phyloP scores from a whole-genome alignment of 35 echinoderm and acorn worm genomes.

The Anneissia japonica region DNA sequence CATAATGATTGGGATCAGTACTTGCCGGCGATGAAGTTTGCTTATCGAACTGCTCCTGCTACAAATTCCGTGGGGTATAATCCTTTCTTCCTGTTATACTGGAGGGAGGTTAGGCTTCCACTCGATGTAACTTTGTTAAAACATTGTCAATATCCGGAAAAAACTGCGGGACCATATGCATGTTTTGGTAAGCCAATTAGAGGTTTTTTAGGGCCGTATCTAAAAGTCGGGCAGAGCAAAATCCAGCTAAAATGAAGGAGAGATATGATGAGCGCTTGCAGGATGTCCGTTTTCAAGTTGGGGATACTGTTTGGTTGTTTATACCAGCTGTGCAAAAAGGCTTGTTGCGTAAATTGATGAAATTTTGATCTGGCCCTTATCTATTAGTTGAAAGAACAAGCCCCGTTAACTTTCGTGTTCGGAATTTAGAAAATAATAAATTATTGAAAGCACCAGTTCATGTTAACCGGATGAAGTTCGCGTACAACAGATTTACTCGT shows the following conservation, averaged over 20 bases:
- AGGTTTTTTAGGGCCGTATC: background rate
- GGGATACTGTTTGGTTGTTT: conserved; percentile 12
- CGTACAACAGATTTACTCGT: conserved; percentile 11
- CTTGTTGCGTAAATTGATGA: conserved; percentile 12
- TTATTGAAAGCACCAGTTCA: conserved; percentile 1
- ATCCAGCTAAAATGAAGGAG: background rate
- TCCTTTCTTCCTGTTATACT: conserved; percentile 4
- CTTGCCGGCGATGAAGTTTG: conserved; percentile 6
- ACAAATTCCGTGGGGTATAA: conserved; percentile 2
- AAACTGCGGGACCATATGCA: conserved; percentile 7
- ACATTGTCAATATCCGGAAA: background rate
- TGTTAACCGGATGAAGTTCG: conserved; percentile 28
- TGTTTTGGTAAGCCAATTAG: conserved; percentile 9
- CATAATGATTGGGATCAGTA: background rate
- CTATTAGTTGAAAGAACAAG: conserved; percentile 13
- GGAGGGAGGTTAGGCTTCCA: background rate
- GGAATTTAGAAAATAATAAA: conserved; percentile 27
- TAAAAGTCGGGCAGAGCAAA: background rate
- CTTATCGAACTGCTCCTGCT: conserved; percentile 5
- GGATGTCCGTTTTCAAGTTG: conserved; percentile 12
- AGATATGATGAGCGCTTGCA: background rate
- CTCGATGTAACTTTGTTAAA: background rate
- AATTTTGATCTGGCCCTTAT: conserved; percentile 25
- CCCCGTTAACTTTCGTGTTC: conserved; percentile 9
- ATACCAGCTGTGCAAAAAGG: conserved; percentile 20